phyloP scores from a whole-genome alignment of 1,140 invertebrate species.

The Aphidius gifuensis region DNA sequence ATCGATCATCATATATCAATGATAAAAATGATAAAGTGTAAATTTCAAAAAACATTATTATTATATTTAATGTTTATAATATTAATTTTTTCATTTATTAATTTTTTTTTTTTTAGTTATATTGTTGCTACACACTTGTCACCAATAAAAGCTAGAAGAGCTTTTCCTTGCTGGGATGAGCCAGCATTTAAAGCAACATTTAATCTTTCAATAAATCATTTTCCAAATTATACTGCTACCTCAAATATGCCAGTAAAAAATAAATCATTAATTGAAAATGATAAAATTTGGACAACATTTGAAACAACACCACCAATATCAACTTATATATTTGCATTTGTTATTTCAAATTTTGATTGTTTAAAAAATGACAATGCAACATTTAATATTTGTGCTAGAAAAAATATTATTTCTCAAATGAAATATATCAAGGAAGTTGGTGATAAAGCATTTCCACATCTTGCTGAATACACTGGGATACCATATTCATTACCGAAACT shows the following conservation, averaged over 20 bases:
- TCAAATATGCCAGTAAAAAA: conserved; percentile 72
- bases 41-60: conserved; percentile 23
- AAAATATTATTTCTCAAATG: conserved; percentile 60
- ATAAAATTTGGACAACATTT: conserved; percentile 58
- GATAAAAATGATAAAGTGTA: conserved; percentile 62
- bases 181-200: conserved; percentile 64
- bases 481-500: conserved; percentile 53
- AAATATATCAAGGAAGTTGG: conserved; percentile 58
- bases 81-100: conserved; percentile 1
- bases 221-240: conserved; percentile 40
- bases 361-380: conserved; percentile 40
- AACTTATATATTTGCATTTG: conserved; percentile 81
- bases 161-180: conserved; percentile 69
- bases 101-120: conserved; percentile 32
- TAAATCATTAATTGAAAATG: conserved; percentile 1
- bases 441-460: conserved; percentile 42
- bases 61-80: neutral
- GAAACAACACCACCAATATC: conserved; percentile 75
- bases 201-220: conserved; percentile 52
- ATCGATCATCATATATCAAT: conserved; percentile 73
- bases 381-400: conserved; percentile 66
- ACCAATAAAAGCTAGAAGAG: conserved; percentile 59
- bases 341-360: conserved; percentile 72
- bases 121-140: conserved; percentile 60
- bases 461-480: conserved; percentile 44